Evolutionary conservation across 2,797 vertebrate species (phyloP), one percentile per base, ranked within the genome.

Genomic region (Sphaeramia orbicularis): DNA sequence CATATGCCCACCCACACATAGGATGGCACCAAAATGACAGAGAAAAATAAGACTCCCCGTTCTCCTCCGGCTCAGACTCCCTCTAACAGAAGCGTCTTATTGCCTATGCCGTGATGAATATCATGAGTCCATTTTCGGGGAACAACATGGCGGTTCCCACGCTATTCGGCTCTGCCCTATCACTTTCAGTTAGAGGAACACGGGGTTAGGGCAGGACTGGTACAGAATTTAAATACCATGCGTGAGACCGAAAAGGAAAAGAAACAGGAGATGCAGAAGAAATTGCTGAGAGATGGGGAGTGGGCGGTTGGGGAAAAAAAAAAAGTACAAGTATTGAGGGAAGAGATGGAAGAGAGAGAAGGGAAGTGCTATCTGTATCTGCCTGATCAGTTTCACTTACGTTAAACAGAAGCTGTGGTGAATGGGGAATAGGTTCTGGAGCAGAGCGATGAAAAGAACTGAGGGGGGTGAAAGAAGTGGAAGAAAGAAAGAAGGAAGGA

Each of bases 331-430:
- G 62, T 45, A 30, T 54, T 56, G 51, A 15, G 59, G 51, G 42
- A 40, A 51, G 32, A 30, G 54, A 65, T 74, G 70, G 64, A 37
- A 53, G 45, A 40, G 44, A 56, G 16, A 35, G 35, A 71, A 41
- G 50, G 36, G 63, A 72, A 77, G 76, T 64, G 76, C 81, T 61
- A 35, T 72, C 67, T 89, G 75, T 73, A 75, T 82, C 80, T 78
- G 85, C 74, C 74, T 72, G 71, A 88, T 88, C 88, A 75, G 81
- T 80, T 91, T 85, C 80, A 73, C 58, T 90, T 84, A 86, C 51
- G 64, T 55, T 71, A 55, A 86, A 84, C 77, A 78, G 50, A 40
- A 62, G 59, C 55, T 44, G 12, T 8, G 59, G 49, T 38, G 42
- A 52, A 63, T 16, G 36, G 71, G 71, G 68, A 74, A 65, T 47